Evolutionary conservation across 2,888 invertebrate species (phyloP), one percentile per base, ranked within the genome.

Genomic region (Odontothrips loti): DNA sequence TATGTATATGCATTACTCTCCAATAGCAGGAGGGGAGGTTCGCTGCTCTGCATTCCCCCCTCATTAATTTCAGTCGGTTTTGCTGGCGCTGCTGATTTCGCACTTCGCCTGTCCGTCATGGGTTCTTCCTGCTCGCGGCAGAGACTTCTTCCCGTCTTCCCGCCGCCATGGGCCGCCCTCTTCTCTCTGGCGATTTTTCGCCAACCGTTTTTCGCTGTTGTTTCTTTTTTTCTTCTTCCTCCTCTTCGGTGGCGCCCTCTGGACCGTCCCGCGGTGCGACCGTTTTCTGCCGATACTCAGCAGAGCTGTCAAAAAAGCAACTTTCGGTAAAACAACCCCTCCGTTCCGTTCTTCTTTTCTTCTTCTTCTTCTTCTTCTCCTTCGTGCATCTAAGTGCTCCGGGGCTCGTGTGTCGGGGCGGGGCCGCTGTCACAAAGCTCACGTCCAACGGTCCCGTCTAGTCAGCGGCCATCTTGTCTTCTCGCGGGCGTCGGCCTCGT

Each of bases 1-100:
- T 75, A 75, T 75, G 68, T 75, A 75, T 75, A 75, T 75, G 68
- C 68, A 75, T 75, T 27, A 75, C 68, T 27, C 27, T 75, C 68
- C 68, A 68, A 75, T 75, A 1, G 58, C 58, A 58, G 51, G 15
- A 51, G 51, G 15, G 20, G 51, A 12, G 20, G 58, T 15, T 20
- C 6, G 34, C 34, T 43, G 34, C 34, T 43, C 2, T 43, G 34
- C 34, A 43, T 43, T 43, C 34, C 34, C 34, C 34, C 58, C 58
- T 58, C 58, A 15, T 20, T 43, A 43, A 43, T 43, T 43, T 43
- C 3, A 43, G 34, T 43, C 6, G 34, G 34, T 43, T 43, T 6
- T 43, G 34, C 6, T 43, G 34, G 3, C 34, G 34, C 34, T 43
- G 34, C 34, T 43, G 34, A 43, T 43, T 43, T 6, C 34, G 34